Evolutionary conservation across 2,113 vertebrate species (phyloP).

Genomic region (Panthera leo): DNA sequence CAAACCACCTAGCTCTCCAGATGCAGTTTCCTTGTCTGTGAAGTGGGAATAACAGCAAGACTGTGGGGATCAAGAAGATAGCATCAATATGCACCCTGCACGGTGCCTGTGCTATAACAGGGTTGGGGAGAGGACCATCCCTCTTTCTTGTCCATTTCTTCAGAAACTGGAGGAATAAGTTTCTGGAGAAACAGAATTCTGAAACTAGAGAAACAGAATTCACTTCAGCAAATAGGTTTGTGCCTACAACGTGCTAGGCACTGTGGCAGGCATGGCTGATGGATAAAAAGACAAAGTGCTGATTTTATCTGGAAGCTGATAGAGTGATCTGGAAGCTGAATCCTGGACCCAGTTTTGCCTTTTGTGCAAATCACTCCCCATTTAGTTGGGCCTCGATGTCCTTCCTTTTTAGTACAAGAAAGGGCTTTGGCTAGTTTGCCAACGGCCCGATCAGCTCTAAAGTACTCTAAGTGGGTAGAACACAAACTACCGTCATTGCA

Average conservation of each 20-base stretch:
- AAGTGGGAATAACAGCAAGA: background rate
- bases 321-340: background rate
- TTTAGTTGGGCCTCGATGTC: background rate
- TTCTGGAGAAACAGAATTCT: background rate
- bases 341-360: background rate
- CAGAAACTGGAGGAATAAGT: background rate
- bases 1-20: background rate
- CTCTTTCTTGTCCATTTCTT: conserved; percentile 1
- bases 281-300: background rate
- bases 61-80: background rate
- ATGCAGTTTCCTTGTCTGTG: background rate
- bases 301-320: too few species aligned
- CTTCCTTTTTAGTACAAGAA: background rate
- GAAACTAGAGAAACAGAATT: background rate
- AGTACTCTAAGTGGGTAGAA: background rate
- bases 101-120: background rate
- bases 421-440: background rate
- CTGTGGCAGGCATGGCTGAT: background rate
- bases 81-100: too few species aligned
- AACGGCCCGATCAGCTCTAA: background rate
- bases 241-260: background rate
- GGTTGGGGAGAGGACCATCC: background rate
- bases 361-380: background rate
- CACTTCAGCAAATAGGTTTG: background rate
- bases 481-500: background rate